Percentiles rank a stretch among this genome's conserved stretches.
Evolutionary conservation across 2,888 invertebrate species (phyloP).

Genomic region (Acronicta alni): DNA sequence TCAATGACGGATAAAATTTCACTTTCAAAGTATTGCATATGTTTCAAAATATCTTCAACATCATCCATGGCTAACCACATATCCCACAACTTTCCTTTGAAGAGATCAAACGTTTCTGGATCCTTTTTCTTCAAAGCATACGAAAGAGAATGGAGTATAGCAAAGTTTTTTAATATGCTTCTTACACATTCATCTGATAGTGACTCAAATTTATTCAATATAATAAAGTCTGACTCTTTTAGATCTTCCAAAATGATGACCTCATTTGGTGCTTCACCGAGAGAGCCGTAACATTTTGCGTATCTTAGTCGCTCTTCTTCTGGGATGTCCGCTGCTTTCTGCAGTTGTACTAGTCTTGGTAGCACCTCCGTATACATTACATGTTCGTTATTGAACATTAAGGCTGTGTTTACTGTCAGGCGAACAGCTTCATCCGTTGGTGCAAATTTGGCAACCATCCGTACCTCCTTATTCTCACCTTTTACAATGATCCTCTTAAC

Average conservation of each 20-base stretch:
- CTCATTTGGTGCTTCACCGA: conserved; percentile 61
- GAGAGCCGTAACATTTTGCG: conserved; percentile 65
- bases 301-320: conserved; percentile 59
- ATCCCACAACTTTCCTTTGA: conserved; percentile 51
- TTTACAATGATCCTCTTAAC: conserved; percentile 59
- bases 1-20: conserved; percentile 50
- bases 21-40: conserved; percentile 43
- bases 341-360: conserved; percentile 64
- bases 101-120: conserved; percentile 54
- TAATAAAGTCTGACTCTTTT: conserved; percentile 54
- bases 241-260: conserved; percentile 72
- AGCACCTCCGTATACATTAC: conserved; percentile 64
- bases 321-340: conserved; percentile 60
- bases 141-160: conserved; percentile 69
- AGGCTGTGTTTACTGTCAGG: conserved; percentile 31
- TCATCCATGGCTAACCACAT: conserved; percentile 25
- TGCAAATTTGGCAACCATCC: conserved; percentile 72
- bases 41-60: conserved; percentile 6
- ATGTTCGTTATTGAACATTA: conserved; percentile 67
- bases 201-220: conserved; percentile 64
- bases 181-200: conserved; percentile 56
- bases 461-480: conserved; percentile 47
- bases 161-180: conserved; percentile 65
- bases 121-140: conserved; percentile 65
- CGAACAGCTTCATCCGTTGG: conserved; percentile 54